Percentiles rank a stretch among this genome's conserved stretches.
Evolutionary conservation across 2,888 invertebrate genomes (phyloP).

Genomic region (Cylindroiulus punctatus): DNA sequence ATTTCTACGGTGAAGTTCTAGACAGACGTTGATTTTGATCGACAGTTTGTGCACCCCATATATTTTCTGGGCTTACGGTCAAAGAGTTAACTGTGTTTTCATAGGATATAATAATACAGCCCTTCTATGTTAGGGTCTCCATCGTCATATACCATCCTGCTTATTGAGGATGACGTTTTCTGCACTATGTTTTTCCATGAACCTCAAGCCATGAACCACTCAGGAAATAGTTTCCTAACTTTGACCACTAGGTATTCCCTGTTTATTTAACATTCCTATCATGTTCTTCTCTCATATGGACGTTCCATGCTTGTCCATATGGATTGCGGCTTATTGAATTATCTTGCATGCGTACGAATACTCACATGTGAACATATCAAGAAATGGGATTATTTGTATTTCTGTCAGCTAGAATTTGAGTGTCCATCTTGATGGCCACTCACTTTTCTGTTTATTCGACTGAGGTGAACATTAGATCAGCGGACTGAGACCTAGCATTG

Average conservation of each 20-base stretch:
- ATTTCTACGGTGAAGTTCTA: background rate
- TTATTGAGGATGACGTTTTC: background rate
- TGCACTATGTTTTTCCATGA: background rate
- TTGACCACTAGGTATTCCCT: background rate
- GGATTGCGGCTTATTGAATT: background rate
- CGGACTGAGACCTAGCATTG: background rate
- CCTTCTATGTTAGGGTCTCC: background rate
- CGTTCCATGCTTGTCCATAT: background rate
- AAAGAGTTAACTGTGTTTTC: background rate
- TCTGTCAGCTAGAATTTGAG: conserved; percentile 37
- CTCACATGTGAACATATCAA: background rate
- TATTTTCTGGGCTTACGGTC: background rate
- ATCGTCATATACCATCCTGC: background rate
- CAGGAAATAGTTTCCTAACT: background rate
- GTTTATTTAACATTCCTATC: conserved; percentile 1
- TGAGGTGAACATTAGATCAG: background rate
- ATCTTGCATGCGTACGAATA: background rate
- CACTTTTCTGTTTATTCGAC: conserved; percentile 31
- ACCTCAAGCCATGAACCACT: background rate
- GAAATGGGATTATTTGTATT: conserved; percentile 39
- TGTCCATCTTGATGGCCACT: conserved; percentile 36
- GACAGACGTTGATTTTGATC: background rate
- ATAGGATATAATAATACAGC: conserved; percentile 9
- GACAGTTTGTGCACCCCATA: background rate
- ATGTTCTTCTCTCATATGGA: too few species aligned